These are phyloP conservation scores for Drosophila buzzatii DNA, from an alignment of 2,888 invertebrate genomes.

Conservation along the genomic window DNA sequence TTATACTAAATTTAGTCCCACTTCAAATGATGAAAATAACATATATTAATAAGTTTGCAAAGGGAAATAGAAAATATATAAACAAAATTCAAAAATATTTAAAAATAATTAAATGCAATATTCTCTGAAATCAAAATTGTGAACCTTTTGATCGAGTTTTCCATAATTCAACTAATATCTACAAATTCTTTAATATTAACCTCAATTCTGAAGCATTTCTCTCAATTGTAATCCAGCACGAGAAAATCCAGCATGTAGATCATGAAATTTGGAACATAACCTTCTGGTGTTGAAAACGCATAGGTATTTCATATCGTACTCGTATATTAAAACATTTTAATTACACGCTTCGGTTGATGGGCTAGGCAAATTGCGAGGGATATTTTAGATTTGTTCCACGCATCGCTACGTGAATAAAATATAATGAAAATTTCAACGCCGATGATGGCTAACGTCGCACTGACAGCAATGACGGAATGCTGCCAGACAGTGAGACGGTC, in stretches of 20 bases:
- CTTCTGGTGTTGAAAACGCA: slow-evolving; percentile 31
- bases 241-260: not conserved
- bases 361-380: slow-evolving; percentile 48
- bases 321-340: slow-evolving; percentile 73
- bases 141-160: no score
- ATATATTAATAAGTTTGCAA: no score
- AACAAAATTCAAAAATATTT: no score
- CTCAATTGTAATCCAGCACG: not conserved
- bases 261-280: not conserved
- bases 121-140: no score
- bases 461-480: slow-evolving; percentile 78
- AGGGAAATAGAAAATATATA: no score
- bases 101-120: not conserved
- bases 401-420: slow-evolving; percentile 79
- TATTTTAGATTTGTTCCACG: slow-evolving; percentile 75
- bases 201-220: not conserved
- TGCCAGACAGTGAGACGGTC: slow-evolving; percentile 51
- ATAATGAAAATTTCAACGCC: slow-evolving; percentile 80
- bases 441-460: slow-evolving; percentile 64
- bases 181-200: not conserved
- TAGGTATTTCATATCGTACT: slow-evolving; percentile 39
- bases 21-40: no score
- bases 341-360: slow-evolving; percentile 70
- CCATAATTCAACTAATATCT: not conserved
- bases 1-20: no score